Conservation (phyloP, 2,888 invertebrate genomes). For the Protula sp. region DNA sequence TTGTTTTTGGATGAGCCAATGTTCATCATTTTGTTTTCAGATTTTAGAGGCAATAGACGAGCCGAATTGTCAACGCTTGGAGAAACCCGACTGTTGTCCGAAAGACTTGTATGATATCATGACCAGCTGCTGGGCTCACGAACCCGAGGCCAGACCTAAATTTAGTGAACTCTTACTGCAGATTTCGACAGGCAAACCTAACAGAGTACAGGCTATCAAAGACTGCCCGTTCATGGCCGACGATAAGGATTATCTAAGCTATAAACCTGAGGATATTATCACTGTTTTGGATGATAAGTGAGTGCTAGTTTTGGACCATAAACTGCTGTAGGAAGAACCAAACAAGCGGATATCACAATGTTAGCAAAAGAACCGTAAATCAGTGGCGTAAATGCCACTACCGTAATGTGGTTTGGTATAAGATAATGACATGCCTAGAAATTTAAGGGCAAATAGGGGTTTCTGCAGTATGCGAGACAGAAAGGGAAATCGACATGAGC, state of each 20-base stretch:
- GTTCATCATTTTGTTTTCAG: too few species aligned
- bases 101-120: conserved; percentile 85
- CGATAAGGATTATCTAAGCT: conserved; percentile 67
- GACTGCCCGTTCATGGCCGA: conserved; percentile 33
- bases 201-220: conserved; percentile 81
- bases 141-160: conserved; percentile 78
- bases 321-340: too few species aligned
- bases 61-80: conserved; percentile 64
- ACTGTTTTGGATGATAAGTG: conserved; percentile 82
- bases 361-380: too few species aligned
- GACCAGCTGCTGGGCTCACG: conserved; percentile 95
- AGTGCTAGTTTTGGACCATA: too few species aligned
- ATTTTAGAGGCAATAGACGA: conserved; percentile 25
- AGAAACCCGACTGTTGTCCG: conserved; percentile 91
- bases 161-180: conserved; percentile 77
- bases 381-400: too few species aligned
- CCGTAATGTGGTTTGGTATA: too few species aligned
- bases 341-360: too few species aligned
- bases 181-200: conserved; percentile 78
- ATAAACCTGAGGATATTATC: conserved; percentile 82
- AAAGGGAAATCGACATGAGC: too few species aligned
- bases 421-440: too few species aligned
- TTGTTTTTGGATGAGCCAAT: too few species aligned
- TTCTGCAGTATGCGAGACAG: too few species aligned
- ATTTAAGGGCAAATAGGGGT: too few species aligned